Evolutionary conservation across 2,888 invertebrate genomes (phyloP).

Genomic region (Lepidocyrtinus sp.): DNA sequence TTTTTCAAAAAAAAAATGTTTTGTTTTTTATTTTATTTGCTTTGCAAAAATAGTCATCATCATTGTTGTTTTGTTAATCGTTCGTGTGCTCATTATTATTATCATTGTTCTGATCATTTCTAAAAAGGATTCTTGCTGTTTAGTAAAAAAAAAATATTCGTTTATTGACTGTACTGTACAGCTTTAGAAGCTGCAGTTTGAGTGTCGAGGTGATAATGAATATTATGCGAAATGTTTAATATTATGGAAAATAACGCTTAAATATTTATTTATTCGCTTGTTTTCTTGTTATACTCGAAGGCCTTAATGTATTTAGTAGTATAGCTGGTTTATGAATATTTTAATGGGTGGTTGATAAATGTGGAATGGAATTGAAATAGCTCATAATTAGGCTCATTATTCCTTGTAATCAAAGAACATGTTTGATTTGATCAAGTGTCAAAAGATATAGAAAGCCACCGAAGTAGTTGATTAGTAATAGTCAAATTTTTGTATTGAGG

Average conservation of each 20-base stretch:
- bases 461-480: too few species aligned
- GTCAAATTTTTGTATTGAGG: too few species aligned
- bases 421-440: not conserved
- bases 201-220: constrained; percentile 14
- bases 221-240: not conserved
- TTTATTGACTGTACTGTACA: not conserved
- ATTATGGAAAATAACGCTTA: not conserved
- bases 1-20: constrained; percentile 8
- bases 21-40: not conserved
- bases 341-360: not conserved
- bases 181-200: not conserved
- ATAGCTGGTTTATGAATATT: not conserved
- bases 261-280: not conserved
- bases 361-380: constrained; percentile 12
- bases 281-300: not conserved
- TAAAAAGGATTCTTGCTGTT: not conserved
- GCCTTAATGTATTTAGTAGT: not conserved
- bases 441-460: too few species aligned
- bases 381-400: not conserved
- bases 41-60: constrained; percentile 7
- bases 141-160: not conserved
- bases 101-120: constrained; percentile 13
- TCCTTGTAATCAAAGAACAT: not conserved
- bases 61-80: constrained; percentile 25
- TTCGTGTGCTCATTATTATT: constrained; percentile 32